Conservation (phyloP, 2,888 invertebrate genomes). For the Eupithecia abbreviata region DNA sequence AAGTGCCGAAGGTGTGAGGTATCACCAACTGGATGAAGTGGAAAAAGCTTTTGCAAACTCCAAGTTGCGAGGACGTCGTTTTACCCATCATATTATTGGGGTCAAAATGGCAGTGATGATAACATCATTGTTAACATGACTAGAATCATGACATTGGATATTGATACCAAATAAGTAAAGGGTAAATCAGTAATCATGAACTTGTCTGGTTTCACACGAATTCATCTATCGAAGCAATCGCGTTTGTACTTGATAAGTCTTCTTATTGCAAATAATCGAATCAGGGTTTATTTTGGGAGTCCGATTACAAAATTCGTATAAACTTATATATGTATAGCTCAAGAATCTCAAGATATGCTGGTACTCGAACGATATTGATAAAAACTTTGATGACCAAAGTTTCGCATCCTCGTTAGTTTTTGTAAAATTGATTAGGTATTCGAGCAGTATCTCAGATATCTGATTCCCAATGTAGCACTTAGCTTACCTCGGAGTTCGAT, state of each 20-base stretch:
- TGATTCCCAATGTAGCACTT: neutral
- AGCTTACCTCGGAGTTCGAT: neutral
- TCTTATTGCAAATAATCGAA: conserved; percentile 27
- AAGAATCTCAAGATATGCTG: neutral
- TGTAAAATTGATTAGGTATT: neutral
- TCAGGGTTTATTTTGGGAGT: conserved; percentile 29
- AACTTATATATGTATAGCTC: neutral
- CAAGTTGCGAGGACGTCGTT: neutral
- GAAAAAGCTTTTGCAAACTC: conserved; percentile 11
- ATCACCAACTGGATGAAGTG: conserved; percentile 8
- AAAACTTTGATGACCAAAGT: too few species aligned
- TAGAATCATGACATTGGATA: neutral
- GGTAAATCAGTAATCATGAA: conserved; percentile 27
- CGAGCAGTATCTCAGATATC: neutral
- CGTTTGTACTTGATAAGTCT: conserved; percentile 27
- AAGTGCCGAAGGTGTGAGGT: neutral
- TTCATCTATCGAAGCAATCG: conserved; percentile 28
- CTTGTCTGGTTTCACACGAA: conserved; percentile 34
- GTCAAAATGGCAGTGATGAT: neutral
- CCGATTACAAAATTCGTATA: neutral
- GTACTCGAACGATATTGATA: neutral
- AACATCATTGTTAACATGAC: neutral
- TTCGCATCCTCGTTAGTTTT: neutral
- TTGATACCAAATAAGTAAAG: neutral
- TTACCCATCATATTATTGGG: neutral